These are phyloP conservation scores for Apis cerana DNA, from an alignment of 1,140 invertebrate genomes.

Conservation along the genomic window DNA sequence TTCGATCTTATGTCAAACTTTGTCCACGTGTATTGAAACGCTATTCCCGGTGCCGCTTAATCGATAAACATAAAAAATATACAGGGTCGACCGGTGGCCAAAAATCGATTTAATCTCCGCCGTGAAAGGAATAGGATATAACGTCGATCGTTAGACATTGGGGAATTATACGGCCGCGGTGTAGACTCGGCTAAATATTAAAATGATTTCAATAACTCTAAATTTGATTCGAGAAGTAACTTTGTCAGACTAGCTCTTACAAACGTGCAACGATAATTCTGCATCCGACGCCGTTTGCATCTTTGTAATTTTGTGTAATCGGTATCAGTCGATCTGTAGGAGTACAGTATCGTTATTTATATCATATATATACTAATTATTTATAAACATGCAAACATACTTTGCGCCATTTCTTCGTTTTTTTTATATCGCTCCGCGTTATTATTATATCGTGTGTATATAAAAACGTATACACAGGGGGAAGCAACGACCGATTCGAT, in stretches of 20 bases:
- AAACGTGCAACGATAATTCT: background rate
- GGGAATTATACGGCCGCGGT: background rate
- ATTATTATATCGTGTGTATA: background rate
- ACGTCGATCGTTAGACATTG: background rate
- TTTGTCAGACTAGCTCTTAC: too few relatives aligned
- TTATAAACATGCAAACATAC: conserved; percentile 18
- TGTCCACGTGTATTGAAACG: background rate
- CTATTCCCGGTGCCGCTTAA: background rate
- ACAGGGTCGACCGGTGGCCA: background rate
- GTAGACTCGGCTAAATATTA: background rate
- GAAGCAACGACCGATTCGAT: background rate
- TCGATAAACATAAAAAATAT: conserved; percentile 45
- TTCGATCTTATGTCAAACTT: background rate
- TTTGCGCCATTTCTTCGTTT: background rate
- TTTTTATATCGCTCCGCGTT: background rate
- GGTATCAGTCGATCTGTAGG: background rate
- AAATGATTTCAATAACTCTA: background rate
- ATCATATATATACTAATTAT: conserved; percentile 8
- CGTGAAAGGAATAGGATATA: conserved; percentile 4
- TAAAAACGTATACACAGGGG: background rate
- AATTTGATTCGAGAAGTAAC: background rate
- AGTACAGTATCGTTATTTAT: conserved; percentile 32
- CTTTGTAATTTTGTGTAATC: background rate
- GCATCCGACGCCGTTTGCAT: background rate
- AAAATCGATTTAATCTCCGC: conserved; percentile 33